phyloP scores from a whole-genome alignment of 2,113 vertebrate genomes.

The Boulengeromyrus knoepffleri region DNA sequence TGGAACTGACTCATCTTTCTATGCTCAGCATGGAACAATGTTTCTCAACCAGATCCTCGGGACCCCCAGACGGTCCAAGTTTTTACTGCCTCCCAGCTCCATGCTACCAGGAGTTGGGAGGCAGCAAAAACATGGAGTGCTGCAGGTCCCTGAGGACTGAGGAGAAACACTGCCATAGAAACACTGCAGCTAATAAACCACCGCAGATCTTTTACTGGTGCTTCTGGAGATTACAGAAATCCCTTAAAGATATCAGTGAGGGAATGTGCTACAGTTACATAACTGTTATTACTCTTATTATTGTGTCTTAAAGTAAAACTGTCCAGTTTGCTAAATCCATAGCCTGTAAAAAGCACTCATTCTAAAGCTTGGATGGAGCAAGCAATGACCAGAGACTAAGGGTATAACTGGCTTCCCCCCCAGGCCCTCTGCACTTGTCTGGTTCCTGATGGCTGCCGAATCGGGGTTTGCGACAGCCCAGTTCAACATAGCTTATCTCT shows the following conservation, averaged over 20 bases:
- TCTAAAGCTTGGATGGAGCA: not conserved
- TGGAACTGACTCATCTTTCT: not conserved
- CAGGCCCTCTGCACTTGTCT: constrained; percentile 58
- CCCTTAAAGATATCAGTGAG: not conserved
- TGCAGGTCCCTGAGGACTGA: not conserved
- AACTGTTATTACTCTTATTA: not conserved
- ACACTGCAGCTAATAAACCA: not conserved
- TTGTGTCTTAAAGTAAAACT: not conserved
- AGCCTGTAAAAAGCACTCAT: not conserved
- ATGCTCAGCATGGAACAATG: not conserved
- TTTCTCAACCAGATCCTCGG: not conserved
- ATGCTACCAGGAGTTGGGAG: not conserved
- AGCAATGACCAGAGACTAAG: not conserved
- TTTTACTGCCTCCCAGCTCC: not conserved
- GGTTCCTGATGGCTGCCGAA: constrained; percentile 63
- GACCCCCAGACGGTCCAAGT: not conserved
- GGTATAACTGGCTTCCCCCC: not conserved
- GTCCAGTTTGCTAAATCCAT: not conserved
- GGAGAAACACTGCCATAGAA: not conserved
- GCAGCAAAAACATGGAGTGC: not conserved
- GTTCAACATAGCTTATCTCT: constrained; percentile 65
- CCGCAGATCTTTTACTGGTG: not conserved
- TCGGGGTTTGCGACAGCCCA: constrained; percentile 58
- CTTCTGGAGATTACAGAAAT: not conserved
- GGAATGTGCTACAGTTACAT: not conserved